Percentiles rank a stretch among this genome's conserved stretches.
phyloP scores from a whole-genome alignment of 1,140 invertebrate genomes.

The Nephila pilipes region DNA sequence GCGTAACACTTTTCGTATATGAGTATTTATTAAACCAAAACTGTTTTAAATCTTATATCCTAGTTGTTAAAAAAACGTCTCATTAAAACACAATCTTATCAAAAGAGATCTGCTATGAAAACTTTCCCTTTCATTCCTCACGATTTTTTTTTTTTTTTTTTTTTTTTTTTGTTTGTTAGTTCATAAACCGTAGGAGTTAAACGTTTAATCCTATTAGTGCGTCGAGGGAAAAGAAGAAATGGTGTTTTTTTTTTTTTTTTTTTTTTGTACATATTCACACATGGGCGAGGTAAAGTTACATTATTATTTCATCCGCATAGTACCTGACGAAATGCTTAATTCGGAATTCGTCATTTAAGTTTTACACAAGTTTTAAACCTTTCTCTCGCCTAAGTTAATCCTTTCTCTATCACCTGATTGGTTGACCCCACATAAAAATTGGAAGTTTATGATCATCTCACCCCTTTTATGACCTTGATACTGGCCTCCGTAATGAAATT shows the following conservation, averaged over 20 bases:
- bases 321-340: slow-evolving; percentile 61
- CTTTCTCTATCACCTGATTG: slow-evolving; percentile 43
- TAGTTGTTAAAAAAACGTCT: background rate
- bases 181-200: slow-evolving; percentile 29
- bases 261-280: slow-evolving; percentile 25
- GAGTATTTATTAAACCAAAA: too few species aligned
- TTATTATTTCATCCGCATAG: slow-evolving; percentile 55
- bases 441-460: slow-evolving; percentile 20
- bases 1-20: too few species aligned
- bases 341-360: slow-evolving; percentile 52
- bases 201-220: slow-evolving; percentile 62
- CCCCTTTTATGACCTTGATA: slow-evolving; percentile 9
- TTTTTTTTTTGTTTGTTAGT: background rate
- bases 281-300: slow-evolving; percentile 6
- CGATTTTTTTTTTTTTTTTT: background rate
- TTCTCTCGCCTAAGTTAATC: slow-evolving; percentile 51
- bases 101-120: background rate
- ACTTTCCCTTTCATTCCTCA: background rate
- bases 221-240: background rate
- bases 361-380: slow-evolving; percentile 53
- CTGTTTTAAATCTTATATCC: background rate
- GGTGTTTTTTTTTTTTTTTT: background rate
- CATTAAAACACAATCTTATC: background rate
- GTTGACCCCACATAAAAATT: slow-evolving; percentile 51
- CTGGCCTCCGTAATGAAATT: slow-evolving; percentile 60